Base-by-base conservation (phyloP, 2,888 invertebrate species). In the Volucella bombylans region DNA sequence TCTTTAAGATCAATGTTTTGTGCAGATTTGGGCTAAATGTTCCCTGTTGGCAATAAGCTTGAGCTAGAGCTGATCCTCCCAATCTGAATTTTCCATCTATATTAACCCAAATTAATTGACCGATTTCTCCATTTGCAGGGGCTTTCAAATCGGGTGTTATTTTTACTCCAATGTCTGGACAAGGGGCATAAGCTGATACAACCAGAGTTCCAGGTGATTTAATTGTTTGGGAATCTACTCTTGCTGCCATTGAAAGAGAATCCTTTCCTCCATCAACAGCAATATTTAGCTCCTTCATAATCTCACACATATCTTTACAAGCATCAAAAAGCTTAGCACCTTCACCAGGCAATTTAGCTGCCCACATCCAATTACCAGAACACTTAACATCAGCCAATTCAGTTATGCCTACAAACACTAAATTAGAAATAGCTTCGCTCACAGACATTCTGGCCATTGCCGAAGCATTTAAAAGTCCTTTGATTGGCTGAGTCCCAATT, bases 281-380 rank as follows among this genome's bases (percentile, higher is more conserved):
- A 23, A 98, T 95, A 9, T 93, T 97, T 1, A 99, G 92, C 87
- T 94, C 91, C 8, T 93, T 92, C 97, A 99, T 97, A 2, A 97
- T 93, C 3, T 93, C 92, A 90, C 98, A 98, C 94, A 99, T 96
- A 14, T 98, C 97, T 49, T 93, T 92, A 89, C 99, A 99, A 0
- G 99, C 97, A 82, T 95, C 95, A 86, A 95, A 96, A 38, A 99
- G 93, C 14, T 95, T 94, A 1, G 97, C 97, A 1, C 99, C 99
- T 91, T 98, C 99, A 0, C 96, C 97, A 0, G 96, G 95, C 15
- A 98, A 93, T 92, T 99, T 99, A 11, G 99, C 99, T 0, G 98
- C 96, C 99, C 99, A 99, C 99, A 99, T 99, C 99, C 99, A 99
- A 92, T 99, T 99, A n/a, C 97, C 99, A 50, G 98, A 98, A 91